Percentiles rank a stretch among this genome's conserved stretches.
Evolutionary conservation across 1,140 invertebrate genomes (phyloP).

Genomic region (Drosophila bocqueti): DNA sequence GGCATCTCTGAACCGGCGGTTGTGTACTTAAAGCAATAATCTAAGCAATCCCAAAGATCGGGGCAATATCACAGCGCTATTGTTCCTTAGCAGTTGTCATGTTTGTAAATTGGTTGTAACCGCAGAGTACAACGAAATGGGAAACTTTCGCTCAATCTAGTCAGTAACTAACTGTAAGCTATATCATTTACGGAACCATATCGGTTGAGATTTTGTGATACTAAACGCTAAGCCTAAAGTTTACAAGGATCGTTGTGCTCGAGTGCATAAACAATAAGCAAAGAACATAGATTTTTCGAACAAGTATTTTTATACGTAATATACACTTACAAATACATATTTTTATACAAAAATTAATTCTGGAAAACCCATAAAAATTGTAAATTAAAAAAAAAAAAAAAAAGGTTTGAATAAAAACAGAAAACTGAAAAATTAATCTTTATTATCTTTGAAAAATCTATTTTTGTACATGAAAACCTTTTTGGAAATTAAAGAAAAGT

Average conservation of each 20-base stretch:
- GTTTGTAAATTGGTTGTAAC: conserved; percentile 67
- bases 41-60: conserved; percentile 15
- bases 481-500: background rate
- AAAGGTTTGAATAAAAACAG: conserved; percentile 34
- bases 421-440: conserved; percentile 28
- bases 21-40: conserved; percentile 73
- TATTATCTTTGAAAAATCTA: conserved; percentile 1
- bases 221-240: conserved; percentile 76
- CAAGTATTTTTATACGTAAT: conserved; percentile 76
- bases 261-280: conserved; percentile 56
- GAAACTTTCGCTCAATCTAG: conserved; percentile 80
- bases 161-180: conserved; percentile 36
- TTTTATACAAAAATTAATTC: conserved; percentile 46
- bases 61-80: conserved; percentile 80
- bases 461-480: background rate
- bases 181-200: conserved; percentile 55
- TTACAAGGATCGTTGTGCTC: conserved; percentile 68
- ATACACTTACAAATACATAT: conserved; percentile 33
- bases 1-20: conserved; percentile 72
- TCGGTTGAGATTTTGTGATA: conserved; percentile 79
- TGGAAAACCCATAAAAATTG: conserved; percentile 54
- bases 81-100: conserved; percentile 69
- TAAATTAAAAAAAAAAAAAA: conserved; percentile 26
- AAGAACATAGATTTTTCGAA: conserved; percentile 30
- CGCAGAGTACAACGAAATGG: conserved; percentile 79